Evolutionary conservation across 2,113 vertebrate genomes (phyloP).

Genomic region (Hippocampus comes): DNA sequence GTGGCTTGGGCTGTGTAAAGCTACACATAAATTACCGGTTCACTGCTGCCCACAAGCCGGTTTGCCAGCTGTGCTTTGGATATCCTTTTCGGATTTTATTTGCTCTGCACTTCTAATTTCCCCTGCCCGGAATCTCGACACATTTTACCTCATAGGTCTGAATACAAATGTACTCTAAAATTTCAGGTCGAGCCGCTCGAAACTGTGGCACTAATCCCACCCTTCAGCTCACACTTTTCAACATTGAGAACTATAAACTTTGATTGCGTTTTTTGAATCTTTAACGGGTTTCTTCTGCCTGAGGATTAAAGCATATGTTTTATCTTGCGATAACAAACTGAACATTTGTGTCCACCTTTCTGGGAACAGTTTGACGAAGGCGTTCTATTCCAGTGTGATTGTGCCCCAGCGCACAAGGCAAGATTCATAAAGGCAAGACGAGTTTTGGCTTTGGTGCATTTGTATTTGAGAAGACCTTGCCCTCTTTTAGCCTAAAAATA

Average conservation of each 20-base stretch:
- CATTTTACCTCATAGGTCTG: constrained; percentile 3
- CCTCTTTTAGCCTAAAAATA: background rate
- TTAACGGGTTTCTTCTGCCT: too few species aligned
- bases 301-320: too few species aligned
- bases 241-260: background rate
- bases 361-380: too few species aligned
- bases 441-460: too few species aligned
- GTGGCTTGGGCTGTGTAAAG: background rate
- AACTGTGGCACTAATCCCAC: background rate
- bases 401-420: too few species aligned
- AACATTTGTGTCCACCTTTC: too few species aligned
- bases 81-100: background rate
- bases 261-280: too few species aligned
- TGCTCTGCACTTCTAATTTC: constrained; percentile 1
- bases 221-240: background rate
- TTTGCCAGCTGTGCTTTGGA: background rate
- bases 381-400: too few species aligned
- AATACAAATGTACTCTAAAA: constrained; percentile 5
- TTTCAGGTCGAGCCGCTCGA: background rate
- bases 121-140: background rate
- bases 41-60: background rate
- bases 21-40: background rate
- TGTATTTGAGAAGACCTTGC: background rate
- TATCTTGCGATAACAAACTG: too few species aligned
- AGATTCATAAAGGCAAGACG: too few species aligned